phyloP scores from a whole-genome alignment of 2,113 vertebrate species.

The Microcebus tavaratra region DNA sequence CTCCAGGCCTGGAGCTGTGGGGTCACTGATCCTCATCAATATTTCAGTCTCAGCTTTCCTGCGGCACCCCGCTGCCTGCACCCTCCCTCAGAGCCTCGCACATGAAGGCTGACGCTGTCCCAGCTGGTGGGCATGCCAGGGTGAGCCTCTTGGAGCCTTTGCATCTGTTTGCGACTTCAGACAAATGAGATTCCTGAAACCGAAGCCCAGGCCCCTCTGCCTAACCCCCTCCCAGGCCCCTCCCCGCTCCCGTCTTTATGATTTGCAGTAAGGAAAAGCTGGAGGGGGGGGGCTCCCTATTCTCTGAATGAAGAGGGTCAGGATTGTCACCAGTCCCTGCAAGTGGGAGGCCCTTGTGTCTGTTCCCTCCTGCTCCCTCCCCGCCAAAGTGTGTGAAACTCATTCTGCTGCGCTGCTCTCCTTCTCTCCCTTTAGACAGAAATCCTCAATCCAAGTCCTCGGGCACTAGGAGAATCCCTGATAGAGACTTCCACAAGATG shows the following conservation, averaged over 20 bases:
- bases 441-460: neutral
- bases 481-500: neutral
- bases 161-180: neutral
- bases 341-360: neutral
- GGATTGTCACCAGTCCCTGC: neutral
- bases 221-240: neutral
- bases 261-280: neutral
- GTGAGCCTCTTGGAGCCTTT: neutral
- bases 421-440: neutral
- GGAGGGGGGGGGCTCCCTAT: neutral
- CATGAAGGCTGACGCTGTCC: fast-evolving
- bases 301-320: neutral
- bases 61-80: neutral
- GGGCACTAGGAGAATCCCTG: neutral
- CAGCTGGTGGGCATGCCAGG: neutral
- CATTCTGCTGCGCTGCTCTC: neutral
- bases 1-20: no score
- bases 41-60: neutral
- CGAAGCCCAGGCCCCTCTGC: neutral
- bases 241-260: neutral
- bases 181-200: neutral
- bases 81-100: neutral
- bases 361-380: no score
- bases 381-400: neutral
- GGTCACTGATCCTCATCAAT: neutral